Evolutionary conservation across 2,888 invertebrate genomes (phyloP).

Genomic region (Drosophila pegasa): DNA sequence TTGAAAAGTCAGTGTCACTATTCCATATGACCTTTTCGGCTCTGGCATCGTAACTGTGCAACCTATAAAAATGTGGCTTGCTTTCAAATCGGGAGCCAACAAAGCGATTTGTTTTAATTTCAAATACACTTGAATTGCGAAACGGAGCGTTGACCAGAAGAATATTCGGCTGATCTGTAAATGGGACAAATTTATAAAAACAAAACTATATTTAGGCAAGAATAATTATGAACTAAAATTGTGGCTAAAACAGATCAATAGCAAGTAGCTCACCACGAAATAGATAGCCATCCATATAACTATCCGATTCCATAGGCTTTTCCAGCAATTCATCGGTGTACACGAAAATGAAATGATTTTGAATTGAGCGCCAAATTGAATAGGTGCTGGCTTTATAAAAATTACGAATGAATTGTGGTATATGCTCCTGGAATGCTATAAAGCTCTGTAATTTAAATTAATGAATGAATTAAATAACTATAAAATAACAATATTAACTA

Average conservation of each 20-base stretch:
- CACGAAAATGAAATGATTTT: conserved; percentile 72
- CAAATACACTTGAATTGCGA: conserved; percentile 59
- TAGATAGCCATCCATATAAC: conserved; percentile 56
- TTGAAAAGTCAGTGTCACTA: conserved; percentile 11
- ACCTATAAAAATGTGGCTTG: conserved; percentile 39
- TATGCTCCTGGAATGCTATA: conserved; percentile 79
- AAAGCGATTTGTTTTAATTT: conserved; percentile 80
- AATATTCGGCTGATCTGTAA: conserved; percentile 79
- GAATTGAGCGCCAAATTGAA: conserved; percentile 73
- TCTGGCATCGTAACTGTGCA: conserved; percentile 64
- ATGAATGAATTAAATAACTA: background rate
- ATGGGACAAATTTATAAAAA: background rate
- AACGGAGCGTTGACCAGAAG: conserved; percentile 66
- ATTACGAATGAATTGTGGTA: conserved; percentile 63
- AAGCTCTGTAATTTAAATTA: conserved; percentile 55
- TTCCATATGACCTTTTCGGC: conserved; percentile 28
- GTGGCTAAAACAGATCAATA: background rate
- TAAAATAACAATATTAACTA: background rate
- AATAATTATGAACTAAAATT: rapidly evolving
- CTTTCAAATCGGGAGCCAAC: conserved; percentile 62
- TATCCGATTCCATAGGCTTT: background rate
- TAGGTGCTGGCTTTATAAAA: conserved; percentile 73
- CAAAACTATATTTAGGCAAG: no score
- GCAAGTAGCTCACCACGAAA: conserved; percentile 63
- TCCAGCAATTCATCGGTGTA: conserved; percentile 58